Evolutionary conservation across 2,113 vertebrate species (phyloP), one percentile per base, ranked within the genome.

Genomic region (Collichthys lucidus): DNA sequence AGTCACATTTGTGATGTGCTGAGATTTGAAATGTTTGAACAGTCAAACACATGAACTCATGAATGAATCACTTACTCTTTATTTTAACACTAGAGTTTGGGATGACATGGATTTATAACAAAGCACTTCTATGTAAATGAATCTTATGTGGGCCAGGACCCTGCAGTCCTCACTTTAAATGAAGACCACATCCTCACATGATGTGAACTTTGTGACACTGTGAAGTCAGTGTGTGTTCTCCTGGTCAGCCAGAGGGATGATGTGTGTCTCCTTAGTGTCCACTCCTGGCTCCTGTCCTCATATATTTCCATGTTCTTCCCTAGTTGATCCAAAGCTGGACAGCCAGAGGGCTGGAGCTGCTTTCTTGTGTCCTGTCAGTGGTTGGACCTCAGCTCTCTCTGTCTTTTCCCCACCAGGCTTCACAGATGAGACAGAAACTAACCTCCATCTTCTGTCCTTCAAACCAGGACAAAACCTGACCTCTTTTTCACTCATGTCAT

Each of bases 271-370:
- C 69, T 47, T 71, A 19, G 26, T 68, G 63, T 67, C 31, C 40
- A 47, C 56, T 82, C 63, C 73, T 82, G 61, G 57, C 52, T 42
- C 15, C 17, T 60, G 59, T 76, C 55, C 40, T 62, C 9, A 11
- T 35, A 40, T 79, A 17, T 49, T 2, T 52, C 64, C 46, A 55
- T 71, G 19, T 63, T 44, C 24, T 65, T 62, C 17, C 49, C 2
- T 16, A 64, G 15, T 57, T 57, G 62, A 69, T 77, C 63, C 57
- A 60, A 40, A 77, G 22, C 69, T 79, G 55, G 66, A 72, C 80
- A 85, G 40, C 66, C 70, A 79, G 74, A 80, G 84, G 84, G 52
- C 65, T 56, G 57, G 14, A 80, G 56, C 52, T 74, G 71, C 53
- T 82, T 83, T 66, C 62, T 62, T 3, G 49, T 73, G 83, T 72